Evolutionary conservation across 2,797 vertebrate genomes (phyloP).

Genomic region (Myotis myotis): DNA sequence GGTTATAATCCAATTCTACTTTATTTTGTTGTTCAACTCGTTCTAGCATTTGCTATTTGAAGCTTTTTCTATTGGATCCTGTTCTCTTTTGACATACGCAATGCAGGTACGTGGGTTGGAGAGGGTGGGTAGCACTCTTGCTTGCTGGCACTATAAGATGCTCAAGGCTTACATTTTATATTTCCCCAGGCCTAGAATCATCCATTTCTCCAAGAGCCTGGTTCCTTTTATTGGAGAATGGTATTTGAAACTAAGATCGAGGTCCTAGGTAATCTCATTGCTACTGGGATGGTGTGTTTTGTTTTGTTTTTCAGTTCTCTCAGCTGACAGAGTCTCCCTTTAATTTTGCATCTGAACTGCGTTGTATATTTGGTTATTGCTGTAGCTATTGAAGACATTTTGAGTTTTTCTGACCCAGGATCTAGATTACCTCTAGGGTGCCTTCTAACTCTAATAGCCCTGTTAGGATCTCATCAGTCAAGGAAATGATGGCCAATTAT

Average conservation of each 20-base stretch:
- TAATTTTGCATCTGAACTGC: neutral
- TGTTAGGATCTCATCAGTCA: neutral
- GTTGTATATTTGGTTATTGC: neutral
- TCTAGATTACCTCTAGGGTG: neutral
- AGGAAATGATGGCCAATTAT: neutral
- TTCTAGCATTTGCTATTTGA: neutral
- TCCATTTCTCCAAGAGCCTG: neutral
- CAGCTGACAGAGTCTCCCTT: neutral
- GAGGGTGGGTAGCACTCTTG: neutral
- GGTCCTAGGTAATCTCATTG: neutral
- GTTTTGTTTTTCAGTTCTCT: neutral
- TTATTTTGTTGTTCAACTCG: neutral
- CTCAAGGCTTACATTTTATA: neutral
- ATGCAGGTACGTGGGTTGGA: neutral
- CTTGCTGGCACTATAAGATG: neutral
- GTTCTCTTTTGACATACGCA: neutral
- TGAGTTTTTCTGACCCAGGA: neutral
- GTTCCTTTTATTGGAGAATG: neutral
- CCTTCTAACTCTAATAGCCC: neutral
- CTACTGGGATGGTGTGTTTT: neutral
- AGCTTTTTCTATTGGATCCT: neutral
- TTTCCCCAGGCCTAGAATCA: neutral
- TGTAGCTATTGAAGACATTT: neutral
- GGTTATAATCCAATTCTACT: neutral
- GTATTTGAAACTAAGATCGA: neutral